A percentile compares a stretch with the other conserved stretches of the same genome.
Conservation (phyloP, 2,113 vertebrate genomes). For the Spea bombifrons region DNA sequence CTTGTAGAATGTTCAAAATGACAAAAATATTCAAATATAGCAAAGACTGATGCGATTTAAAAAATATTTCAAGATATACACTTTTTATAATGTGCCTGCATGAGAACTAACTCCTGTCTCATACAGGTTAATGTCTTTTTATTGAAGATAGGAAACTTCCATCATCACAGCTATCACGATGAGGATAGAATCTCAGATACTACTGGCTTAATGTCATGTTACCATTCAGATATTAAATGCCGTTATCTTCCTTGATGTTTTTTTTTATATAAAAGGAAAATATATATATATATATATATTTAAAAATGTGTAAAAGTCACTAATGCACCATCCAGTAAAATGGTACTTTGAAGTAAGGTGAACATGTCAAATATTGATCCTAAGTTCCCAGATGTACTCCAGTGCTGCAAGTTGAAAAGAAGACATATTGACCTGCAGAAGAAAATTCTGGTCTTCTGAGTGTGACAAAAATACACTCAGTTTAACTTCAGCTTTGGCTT, state of each 20-base stretch:
- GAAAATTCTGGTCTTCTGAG: slow-evolving; percentile 24
- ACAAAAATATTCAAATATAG: background rate
- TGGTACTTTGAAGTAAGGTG: slow-evolving; percentile 41
- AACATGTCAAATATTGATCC: slow-evolving; percentile 45
- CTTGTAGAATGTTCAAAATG: slow-evolving; percentile 20
- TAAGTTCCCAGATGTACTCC: slow-evolving; percentile 26
- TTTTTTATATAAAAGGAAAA: slow-evolving; percentile 29
- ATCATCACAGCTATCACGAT: background rate
- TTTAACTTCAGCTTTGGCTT: slow-evolving; percentile 16
- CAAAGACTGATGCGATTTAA: background rate
- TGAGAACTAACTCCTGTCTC: background rate
- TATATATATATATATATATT: slow-evolving; percentile 23
- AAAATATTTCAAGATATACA: slow-evolving; percentile 20
- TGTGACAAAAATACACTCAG: slow-evolving; percentile 23
- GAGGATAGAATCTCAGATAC: background rate
- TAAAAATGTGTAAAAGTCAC: slow-evolving; percentile 37
- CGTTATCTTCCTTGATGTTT: slow-evolving; percentile 25
- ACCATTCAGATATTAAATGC: slow-evolving; percentile 21
- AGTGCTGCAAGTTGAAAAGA: slow-evolving; percentile 33
- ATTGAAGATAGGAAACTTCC: slow-evolving; percentile 15
- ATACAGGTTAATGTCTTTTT: slow-evolving; percentile 31
- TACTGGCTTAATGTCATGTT: slow-evolving; percentile 28
- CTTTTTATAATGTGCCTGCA: slow-evolving; percentile 5
- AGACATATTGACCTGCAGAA: slow-evolving; percentile 35
- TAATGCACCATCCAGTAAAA: slow-evolving; percentile 39